Evolutionary conservation across 2,113 vertebrate species (phyloP).

Genomic region (Trichomycterus rosablanca): DNA sequence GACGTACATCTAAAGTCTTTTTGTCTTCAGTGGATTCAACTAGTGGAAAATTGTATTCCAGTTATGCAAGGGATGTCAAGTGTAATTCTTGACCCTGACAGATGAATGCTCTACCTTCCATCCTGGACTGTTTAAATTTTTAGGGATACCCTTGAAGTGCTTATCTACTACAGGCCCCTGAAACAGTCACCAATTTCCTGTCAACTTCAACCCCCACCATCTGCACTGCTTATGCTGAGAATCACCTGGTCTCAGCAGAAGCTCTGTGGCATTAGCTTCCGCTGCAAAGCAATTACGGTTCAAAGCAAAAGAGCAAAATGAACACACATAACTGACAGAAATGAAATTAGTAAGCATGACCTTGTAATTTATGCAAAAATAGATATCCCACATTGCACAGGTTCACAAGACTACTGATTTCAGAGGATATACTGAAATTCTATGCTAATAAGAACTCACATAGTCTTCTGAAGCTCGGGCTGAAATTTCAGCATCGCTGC

Average conservation of each 20-base stretch:
- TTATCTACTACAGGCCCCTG: no score
- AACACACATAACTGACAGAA: constrained; percentile 11
- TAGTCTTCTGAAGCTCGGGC: constrained; percentile 57
- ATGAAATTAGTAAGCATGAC: not conserved
- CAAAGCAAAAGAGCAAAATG: constrained; percentile 2
- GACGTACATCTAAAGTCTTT: no score
- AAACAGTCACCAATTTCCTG: no score
- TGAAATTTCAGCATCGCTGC: constrained; percentile 46
- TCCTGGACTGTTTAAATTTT: no score
- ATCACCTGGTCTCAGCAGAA: constrained; percentile 20
- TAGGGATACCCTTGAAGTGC: no score
- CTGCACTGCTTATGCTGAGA: not conserved
- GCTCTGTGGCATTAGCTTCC: constrained; percentile 35
- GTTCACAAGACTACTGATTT: not conserved
- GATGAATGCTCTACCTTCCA: no score
- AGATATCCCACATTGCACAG: not conserved
- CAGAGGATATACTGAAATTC: constrained; percentile 23
- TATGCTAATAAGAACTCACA: constrained; percentile 47
- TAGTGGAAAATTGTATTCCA: no score
- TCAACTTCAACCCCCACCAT: no score
- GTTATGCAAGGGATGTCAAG: no score
- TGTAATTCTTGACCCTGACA: no score
- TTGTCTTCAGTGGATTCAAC: no score
- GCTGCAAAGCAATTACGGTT: constrained; percentile 18
- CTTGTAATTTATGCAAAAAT: not conserved